These are phyloP conservation scores for Apis laboriosa DNA, from an alignment of 1,140 invertebrate genomes.

Conservation along the genomic window DNA sequence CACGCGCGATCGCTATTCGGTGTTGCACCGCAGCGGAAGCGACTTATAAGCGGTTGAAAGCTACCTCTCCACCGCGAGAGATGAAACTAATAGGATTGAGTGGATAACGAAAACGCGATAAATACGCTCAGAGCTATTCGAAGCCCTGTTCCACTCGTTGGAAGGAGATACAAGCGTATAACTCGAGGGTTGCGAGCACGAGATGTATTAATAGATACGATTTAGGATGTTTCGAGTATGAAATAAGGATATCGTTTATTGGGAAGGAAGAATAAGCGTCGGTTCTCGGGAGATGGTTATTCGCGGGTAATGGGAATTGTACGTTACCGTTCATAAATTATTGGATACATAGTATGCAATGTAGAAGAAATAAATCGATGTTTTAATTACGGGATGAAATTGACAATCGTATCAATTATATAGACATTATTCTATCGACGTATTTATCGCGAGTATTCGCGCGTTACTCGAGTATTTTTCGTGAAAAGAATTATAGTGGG, in stretches of 20 bases:
- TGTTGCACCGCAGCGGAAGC: not conserved
- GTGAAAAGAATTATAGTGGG: too few relatives aligned
- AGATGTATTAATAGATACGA: not conserved
- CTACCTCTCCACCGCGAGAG: not conserved
- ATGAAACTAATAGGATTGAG: conserved; percentile 11
- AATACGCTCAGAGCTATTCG: not conserved
- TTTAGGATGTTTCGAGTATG: not conserved
- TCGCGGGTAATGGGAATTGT: not conserved
- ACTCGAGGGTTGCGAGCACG: too few relatives aligned
- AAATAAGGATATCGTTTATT: not conserved
- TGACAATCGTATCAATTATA: too few relatives aligned
- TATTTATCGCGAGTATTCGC: too few relatives aligned
- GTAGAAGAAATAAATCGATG: too few relatives aligned
- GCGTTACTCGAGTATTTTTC: too few relatives aligned
- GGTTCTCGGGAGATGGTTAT: too few relatives aligned
- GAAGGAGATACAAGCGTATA: not conserved
- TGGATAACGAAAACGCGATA: conserved; percentile 1
- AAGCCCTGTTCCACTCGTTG: not conserved
- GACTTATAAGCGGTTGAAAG: not conserved
- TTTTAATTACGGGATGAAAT: too few relatives aligned
- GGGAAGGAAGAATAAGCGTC: not conserved
- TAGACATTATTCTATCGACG: too few relatives aligned
- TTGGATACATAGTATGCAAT: too few relatives aligned
- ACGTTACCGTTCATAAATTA: too few relatives aligned
- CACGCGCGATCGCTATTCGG: conserved; percentile 31